phyloP scores from a whole-genome alignment of 2,113 vertebrate genomes.

The Pseudorectes ferrugineus region DNA sequence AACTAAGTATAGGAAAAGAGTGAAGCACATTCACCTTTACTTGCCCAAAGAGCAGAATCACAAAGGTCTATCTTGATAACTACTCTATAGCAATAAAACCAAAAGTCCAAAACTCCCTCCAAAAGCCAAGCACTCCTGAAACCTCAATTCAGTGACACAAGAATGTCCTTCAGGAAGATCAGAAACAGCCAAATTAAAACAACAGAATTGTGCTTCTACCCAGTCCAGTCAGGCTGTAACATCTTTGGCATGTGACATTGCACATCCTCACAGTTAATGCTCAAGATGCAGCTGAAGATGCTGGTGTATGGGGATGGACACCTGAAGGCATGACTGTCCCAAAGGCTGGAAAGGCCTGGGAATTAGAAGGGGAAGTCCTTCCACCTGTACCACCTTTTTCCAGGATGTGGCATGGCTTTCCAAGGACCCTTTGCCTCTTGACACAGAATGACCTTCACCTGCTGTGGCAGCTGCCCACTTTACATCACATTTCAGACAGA shows the following conservation, averaged over 20 bases:
- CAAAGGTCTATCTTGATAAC: neutral
- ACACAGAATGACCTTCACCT: neutral
- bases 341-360: neutral
- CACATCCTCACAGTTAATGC: neutral
- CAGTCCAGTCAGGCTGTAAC: neutral
- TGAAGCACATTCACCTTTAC: neutral
- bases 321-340: neutral
- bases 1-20: neutral
- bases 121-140: neutral
- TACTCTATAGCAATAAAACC: neutral
- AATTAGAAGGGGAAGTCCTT: neutral
- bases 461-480: neutral
- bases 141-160: neutral
- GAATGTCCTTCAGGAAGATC: neutral
- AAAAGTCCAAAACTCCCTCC: neutral
- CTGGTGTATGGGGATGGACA: neutral
- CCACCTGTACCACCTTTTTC: neutral
- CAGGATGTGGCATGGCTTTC: neutral
- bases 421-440: neutral
- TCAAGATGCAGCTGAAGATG: neutral
- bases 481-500: neutral
- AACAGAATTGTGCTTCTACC: neutral
- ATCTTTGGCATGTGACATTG: neutral
- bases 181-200: neutral
- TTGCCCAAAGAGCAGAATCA: neutral